Evolutionary conservation across 2,888 invertebrate species (phyloP).

Genomic region (Stenodera caucasica): DNA sequence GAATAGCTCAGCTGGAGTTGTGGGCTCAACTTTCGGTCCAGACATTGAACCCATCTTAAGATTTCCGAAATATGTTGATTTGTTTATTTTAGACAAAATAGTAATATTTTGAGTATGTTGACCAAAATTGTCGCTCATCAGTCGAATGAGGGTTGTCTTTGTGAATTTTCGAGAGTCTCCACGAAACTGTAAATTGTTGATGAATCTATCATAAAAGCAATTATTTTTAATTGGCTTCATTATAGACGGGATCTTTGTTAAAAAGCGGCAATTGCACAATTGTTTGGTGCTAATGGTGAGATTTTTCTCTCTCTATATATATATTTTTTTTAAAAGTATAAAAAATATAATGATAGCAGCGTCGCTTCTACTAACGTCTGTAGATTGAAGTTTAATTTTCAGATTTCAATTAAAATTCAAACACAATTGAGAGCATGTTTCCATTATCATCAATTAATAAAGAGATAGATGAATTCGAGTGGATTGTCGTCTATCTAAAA

Average conservation of each 20-base stretch:
- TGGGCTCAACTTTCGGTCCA: too few species aligned
- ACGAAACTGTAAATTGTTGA: slow-evolving; percentile 7
- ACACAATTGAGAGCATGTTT: background rate
- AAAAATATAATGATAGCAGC: too few species aligned
- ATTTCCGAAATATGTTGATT: too few species aligned
- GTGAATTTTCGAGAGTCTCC: too few species aligned
- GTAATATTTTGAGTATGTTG: too few species aligned
- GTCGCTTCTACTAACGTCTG: too few species aligned
- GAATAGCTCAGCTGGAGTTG: too few species aligned
- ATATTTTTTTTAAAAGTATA: too few species aligned
- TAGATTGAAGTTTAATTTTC: background rate
- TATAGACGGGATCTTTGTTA: slow-evolving; percentile 15
- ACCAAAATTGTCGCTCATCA: background rate
- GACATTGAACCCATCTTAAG: too few species aligned
- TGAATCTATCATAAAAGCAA: slow-evolving; percentile 14
- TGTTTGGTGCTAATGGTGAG: slow-evolving; percentile 14
- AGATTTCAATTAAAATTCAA: background rate
- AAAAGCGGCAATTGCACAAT: slow-evolving; percentile 15
- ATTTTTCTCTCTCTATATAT: too few species aligned
- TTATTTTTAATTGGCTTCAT: slow-evolving; percentile 20
- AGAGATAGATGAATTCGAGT: background rate
- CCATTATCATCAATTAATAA: background rate
- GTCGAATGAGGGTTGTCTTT: too few species aligned
- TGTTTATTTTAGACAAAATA: too few species aligned
- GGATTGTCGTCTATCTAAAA: background rate